A percentile compares a stretch with the other conserved stretches of the same genome.
Evolutionary conservation across 2,797 vertebrate species (phyloP).

Genomic region (Atherinosoma microstoma): DNA sequence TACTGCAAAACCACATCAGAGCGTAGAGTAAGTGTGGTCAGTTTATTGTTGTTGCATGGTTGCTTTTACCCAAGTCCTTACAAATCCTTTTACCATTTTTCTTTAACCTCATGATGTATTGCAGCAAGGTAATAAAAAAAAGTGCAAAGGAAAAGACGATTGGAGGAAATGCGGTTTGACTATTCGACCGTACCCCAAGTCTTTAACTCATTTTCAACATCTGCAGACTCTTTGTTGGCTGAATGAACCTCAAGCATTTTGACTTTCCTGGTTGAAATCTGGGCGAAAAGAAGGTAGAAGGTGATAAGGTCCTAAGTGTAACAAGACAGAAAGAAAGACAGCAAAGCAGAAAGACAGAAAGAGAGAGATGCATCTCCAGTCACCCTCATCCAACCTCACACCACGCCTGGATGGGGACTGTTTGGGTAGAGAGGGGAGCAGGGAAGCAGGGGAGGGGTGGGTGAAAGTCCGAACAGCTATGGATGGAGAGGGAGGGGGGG

Average conservation of each 20-base stretch:
- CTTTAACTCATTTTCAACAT: constrained; percentile 62
- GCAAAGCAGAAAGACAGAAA: constrained; percentile 44
- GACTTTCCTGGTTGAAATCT: constrained; percentile 56
- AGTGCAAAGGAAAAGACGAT: not conserved
- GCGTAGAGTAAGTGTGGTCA: no score
- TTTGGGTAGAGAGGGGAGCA: constrained; percentile 52
- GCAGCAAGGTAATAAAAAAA: not conserved
- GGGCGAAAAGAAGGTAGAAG: constrained; percentile 23
- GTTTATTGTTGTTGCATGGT: no score
- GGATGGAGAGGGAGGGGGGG: constrained; percentile 7
- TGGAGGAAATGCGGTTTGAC: not conserved
- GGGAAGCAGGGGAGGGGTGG: constrained; percentile 23
- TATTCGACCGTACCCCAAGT: not conserved
- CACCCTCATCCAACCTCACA: constrained; percentile 76
- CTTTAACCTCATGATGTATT: not conserved
- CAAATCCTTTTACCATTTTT: not conserved
- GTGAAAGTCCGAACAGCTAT: constrained; percentile 40
- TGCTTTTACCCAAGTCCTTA: not conserved
- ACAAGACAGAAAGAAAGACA: constrained; percentile 48
- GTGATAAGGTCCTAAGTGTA: constrained; percentile 60
- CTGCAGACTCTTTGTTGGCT: constrained; percentile 60
- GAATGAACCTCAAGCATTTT: constrained; percentile 64
- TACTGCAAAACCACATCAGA: not conserved
- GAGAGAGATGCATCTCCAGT: constrained; percentile 59
- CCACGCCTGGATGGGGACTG: constrained; percentile 73